These are phyloP conservation scores for Clupea harengus DNA, from an alignment of 2,113 vertebrate species.

Conservation along the genomic window DNA sequence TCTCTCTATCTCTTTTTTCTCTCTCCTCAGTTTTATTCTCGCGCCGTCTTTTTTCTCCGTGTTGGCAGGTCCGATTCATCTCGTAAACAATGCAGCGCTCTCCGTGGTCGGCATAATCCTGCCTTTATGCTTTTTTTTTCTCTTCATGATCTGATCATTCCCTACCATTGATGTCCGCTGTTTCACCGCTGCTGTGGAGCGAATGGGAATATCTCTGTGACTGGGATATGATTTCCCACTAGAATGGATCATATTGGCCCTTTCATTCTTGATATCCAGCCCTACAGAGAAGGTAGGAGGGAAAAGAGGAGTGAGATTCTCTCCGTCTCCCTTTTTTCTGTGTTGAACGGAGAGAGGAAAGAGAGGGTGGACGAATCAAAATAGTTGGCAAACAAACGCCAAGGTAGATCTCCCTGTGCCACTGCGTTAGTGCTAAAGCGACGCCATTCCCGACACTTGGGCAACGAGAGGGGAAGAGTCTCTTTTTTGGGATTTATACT, in stretches of 20 bases:
- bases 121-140: slow-evolving; percentile 35
- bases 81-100: slow-evolving; percentile 33
- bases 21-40: slow-evolving; percentile 20
- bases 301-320: slow-evolving; percentile 33
- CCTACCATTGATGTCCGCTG: slow-evolving; percentile 38
- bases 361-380: slow-evolving; percentile 57
- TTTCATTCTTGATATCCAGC: slow-evolving; percentile 67
- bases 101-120: slow-evolving; percentile 41
- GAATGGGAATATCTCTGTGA: slow-evolving; percentile 56
- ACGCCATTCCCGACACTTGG: slow-evolving; percentile 55
- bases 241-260: slow-evolving; percentile 70
- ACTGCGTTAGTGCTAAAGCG: slow-evolving; percentile 54
- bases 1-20: neutral
- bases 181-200: slow-evolving; percentile 52
- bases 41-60: slow-evolving; percentile 35
- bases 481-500: slow-evolving; percentile 74
- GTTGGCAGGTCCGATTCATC: slow-evolving; percentile 38
- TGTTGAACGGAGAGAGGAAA: neutral
- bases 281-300: slow-evolving; percentile 52
- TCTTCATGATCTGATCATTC: slow-evolving; percentile 50
- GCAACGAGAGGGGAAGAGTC: slow-evolving; percentile 62
- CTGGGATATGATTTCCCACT: slow-evolving; percentile 68
- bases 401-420: slow-evolving; percentile 58
- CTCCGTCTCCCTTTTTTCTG: neutral
- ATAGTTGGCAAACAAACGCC: slow-evolving; percentile 69